These are phyloP conservation scores for Bombus consobrinus DNA, from an alignment of 1,140 invertebrate species.

Conservation along the genomic window DNA sequence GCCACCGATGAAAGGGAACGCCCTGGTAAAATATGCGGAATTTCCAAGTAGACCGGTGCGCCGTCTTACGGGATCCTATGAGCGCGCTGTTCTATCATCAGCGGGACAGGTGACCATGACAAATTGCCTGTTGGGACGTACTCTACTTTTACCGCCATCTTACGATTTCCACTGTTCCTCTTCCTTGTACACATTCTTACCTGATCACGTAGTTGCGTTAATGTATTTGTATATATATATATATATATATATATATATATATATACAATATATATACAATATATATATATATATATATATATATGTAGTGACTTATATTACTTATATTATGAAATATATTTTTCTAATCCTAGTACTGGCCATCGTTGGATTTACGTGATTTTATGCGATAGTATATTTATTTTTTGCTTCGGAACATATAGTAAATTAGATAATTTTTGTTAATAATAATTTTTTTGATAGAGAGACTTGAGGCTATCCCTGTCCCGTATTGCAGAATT, in stretches of 20 bases:
- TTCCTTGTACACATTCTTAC: not conserved
- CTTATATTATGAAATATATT: not conserved
- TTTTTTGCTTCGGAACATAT: not conserved
- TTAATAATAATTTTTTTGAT: not conserved
- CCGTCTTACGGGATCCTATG: slow-evolving; percentile 8
- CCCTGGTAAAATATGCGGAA: slow-evolving; percentile 45
- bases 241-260: not conserved
- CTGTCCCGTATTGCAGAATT: no score
- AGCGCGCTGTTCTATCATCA: slow-evolving; percentile 8
- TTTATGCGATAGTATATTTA: not conserved
- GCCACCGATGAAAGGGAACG: slow-evolving; percentile 37
- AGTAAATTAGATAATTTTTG: not conserved
- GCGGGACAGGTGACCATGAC: slow-evolving; percentile 24
- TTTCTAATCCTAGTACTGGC: not conserved
- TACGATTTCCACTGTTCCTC: not conserved
- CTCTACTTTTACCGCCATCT: not conserved
- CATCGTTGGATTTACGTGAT: not conserved
- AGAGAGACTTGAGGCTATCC: not conserved
- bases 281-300: no score
- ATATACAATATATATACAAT: not conserved
- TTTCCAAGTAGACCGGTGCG: slow-evolving; percentile 27
- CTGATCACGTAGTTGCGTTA: not conserved
- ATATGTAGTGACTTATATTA: not conserved
- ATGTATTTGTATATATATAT: not conserved
- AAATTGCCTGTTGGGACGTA: not conserved